These are phyloP conservation scores for Alaudala cheleensis DNA, from an alignment of 2,113 vertebrate genomes.

Conservation along the genomic window DNA sequence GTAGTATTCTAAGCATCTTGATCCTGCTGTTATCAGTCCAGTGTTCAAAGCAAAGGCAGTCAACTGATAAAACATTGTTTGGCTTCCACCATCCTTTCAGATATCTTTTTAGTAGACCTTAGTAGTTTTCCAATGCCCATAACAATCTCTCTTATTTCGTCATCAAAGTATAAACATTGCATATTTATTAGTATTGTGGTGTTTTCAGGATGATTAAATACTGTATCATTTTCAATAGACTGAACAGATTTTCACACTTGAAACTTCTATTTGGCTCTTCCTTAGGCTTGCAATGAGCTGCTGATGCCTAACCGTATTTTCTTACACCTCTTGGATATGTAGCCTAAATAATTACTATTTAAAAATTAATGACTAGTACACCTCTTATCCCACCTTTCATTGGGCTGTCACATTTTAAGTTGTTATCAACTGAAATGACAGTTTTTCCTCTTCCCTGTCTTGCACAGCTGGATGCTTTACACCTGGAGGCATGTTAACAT, in stretches of 20 bases:
- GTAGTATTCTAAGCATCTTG: neutral
- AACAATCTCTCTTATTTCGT: neutral
- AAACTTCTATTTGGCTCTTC: neutral
- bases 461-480: neutral
- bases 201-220: neutral
- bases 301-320: neutral
- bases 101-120: neutral
- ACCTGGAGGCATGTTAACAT: neutral
- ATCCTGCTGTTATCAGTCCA: neutral
- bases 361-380: neutral
- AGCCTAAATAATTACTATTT: neutral
- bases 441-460: neutral
- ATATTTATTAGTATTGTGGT: neutral
- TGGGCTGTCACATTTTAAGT: neutral
- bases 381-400: neutral
- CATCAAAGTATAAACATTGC: neutral
- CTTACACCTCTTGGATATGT: neutral
- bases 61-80: neutral
- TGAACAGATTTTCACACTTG: neutral
- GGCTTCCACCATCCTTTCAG: neutral
- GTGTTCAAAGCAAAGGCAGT: neutral
- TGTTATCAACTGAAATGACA: neutral
- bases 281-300: neutral
- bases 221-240: neutral
- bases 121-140: neutral